Conservation (phyloP, 1,140 invertebrate genomes). For the Ruditapes philippinarum region DNA sequence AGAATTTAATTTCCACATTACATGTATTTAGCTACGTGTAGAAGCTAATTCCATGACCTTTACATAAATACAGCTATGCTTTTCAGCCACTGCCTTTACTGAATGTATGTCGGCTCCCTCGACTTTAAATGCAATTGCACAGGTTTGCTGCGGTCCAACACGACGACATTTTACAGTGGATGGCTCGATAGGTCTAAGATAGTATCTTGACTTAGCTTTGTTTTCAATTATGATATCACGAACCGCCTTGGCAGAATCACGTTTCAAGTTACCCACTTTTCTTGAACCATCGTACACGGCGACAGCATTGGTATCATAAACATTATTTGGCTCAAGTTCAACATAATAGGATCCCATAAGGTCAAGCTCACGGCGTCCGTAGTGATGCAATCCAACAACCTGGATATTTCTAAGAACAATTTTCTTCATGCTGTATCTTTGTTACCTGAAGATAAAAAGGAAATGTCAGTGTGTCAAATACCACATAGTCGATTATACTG, state of each 20-base stretch:
- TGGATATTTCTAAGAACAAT: constrained; percentile 31
- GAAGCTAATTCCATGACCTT: constrained; percentile 11
- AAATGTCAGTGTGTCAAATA: not conserved
- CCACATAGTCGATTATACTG: not conserved
- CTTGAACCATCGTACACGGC: constrained; percentile 44
- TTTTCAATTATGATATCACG: constrained; percentile 30
- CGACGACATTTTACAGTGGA: too few relatives aligned
- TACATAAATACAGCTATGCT: not conserved
- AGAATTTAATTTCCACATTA: too few relatives aligned
- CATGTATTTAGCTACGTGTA: too few relatives aligned
- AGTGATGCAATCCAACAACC: constrained; percentile 48
- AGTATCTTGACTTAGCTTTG: constrained; percentile 38
- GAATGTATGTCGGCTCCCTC: not conserved
- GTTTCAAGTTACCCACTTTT: constrained; percentile 43
- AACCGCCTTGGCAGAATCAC: constrained; percentile 39
- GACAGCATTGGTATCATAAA: not conserved
- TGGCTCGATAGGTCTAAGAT: constrained; percentile 18
- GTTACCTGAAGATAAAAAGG: constrained; percentile 29
- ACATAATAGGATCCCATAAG: constrained; percentile 3
- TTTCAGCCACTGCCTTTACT: not conserved
- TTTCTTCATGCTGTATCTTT: constrained; percentile 55
- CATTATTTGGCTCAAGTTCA: constrained; percentile 36
- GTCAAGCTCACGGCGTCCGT: constrained; percentile 1
- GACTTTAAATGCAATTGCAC: constrained; percentile 27
- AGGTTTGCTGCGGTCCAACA: constrained; percentile 26